Conservation (phyloP, 2,113 vertebrate genomes). For the Alligator sinensis region DNA sequence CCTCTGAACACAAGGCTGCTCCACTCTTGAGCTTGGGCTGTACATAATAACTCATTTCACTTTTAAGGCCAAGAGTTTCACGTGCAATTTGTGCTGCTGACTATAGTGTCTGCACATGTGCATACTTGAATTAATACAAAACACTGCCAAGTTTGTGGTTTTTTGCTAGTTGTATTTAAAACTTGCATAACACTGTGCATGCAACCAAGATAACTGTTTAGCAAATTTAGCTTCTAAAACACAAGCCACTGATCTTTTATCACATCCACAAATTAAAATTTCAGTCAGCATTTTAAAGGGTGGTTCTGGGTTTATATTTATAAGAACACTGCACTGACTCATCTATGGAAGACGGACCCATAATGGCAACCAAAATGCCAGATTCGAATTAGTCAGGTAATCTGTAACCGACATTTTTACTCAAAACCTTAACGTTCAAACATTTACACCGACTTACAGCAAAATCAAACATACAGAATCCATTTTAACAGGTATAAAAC, state of each 20-base stretch:
- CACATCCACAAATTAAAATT: background rate
- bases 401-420: background rate
- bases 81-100: background rate
- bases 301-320: background rate
- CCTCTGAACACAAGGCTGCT: too few relatives aligned
- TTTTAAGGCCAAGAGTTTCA: background rate
- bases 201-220: background rate
- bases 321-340: background rate
- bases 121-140: background rate
- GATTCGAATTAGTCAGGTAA: background rate
- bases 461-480: background rate
- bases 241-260: background rate
- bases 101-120: rapidly evolving
- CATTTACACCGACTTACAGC: background rate
- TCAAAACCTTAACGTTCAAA: background rate
- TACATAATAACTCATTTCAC: background rate
- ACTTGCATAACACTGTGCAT: background rate
- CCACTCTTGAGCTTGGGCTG: background rate
- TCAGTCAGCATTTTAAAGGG: background rate
- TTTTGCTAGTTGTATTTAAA: too few relatives aligned
- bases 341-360: background rate
- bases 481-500: background rate
- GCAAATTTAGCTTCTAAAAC: background rate
- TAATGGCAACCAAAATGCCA: background rate
- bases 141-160: background rate